Evolutionary conservation across 2,888 invertebrate species (phyloP).

Genomic region (Tetranychus truncatus): DNA sequence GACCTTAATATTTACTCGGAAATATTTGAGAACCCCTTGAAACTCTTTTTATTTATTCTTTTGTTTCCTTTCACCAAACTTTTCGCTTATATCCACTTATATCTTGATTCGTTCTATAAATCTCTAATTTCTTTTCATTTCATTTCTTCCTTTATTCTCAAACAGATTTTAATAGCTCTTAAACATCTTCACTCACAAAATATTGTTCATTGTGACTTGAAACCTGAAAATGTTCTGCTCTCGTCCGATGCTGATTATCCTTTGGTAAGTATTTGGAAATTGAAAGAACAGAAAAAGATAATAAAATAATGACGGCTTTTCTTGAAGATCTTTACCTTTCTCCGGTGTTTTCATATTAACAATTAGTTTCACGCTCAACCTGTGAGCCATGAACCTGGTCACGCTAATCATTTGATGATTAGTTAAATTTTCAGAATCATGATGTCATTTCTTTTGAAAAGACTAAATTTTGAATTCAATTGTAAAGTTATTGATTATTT

Average conservation of each 20-base stretch:
- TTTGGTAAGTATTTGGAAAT: constrained; percentile 45
- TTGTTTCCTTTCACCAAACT: neutral
- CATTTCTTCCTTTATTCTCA: constrained; percentile 18
- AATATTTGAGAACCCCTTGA: too few relatives aligned
- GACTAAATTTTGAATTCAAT: too few relatives aligned
- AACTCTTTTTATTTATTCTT: too few relatives aligned
- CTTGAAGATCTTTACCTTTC: neutral
- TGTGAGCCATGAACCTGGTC: neutral
- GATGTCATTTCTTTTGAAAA: too few relatives aligned
- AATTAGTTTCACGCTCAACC: neutral
- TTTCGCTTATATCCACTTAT: neutral
- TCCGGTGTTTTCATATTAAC: too few relatives aligned
- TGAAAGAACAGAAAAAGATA: neutral
- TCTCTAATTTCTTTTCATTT: neutral
- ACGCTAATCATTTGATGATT: neutral
- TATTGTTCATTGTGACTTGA: constrained; percentile 93
- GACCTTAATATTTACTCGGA: too few relatives aligned
- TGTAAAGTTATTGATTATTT: too few relatives aligned
- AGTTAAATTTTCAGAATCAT: too few relatives aligned
- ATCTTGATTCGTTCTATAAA: too few relatives aligned
- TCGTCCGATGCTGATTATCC: constrained; percentile 87
- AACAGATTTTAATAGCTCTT: constrained; percentile 78
- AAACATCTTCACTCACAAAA: constrained; percentile 94
- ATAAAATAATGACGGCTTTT: neutral
- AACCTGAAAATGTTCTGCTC: constrained; percentile 91